Evolutionary conservation across 2,888 invertebrate species (phyloP), one percentile per base, ranked within the genome.

Genomic region (Epinotia brunnichana): DNA sequence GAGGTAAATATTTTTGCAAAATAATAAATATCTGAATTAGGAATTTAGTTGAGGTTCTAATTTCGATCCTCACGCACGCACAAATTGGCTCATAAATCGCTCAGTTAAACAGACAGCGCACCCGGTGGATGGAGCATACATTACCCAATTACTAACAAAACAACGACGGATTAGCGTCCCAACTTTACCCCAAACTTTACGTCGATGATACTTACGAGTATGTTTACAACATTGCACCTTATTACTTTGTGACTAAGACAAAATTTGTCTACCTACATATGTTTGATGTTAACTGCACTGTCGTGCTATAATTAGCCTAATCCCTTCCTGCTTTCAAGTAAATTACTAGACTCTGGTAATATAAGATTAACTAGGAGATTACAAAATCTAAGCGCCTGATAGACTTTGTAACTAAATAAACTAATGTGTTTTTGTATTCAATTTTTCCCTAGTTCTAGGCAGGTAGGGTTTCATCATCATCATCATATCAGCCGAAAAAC

Each of bases 81-180:
- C 7, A n/a, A 29, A 29, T 35, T 35, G 35, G 35, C 35, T 35
- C 35, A 54, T 54, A 54, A 19, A 54, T 19, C 21, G 54, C 3
- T 35, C 21, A 15, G 35, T 17, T n/a, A 15, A 59, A 17, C 60
- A 60, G 15, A 5, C 24, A 13, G 2, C 24, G n/a, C 56, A 24
- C 9, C 35, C 35, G 35, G 7, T 4, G 7, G 21, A 56, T 29
- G 35, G 11, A 59, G 17, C 63, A 48, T 64, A 57, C 57, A 63
- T 57, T 63, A 70, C 48, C 70, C 35, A 54, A 63, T 70, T 70
- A 64, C 21, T 57, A 19, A 21, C 57, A 35, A 70, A 70, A 48
- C 21, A 56, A 56, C 35, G 44, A 21, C 63, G n/a, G 24, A 63
- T 70, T 63, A 2, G 54, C 35, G 70, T 62, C 4, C 15, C 29